phyloP scores from a whole-genome alignment of 2,113 vertebrate genomes.

The Gnathonemus echidnorhynchus region DNA sequence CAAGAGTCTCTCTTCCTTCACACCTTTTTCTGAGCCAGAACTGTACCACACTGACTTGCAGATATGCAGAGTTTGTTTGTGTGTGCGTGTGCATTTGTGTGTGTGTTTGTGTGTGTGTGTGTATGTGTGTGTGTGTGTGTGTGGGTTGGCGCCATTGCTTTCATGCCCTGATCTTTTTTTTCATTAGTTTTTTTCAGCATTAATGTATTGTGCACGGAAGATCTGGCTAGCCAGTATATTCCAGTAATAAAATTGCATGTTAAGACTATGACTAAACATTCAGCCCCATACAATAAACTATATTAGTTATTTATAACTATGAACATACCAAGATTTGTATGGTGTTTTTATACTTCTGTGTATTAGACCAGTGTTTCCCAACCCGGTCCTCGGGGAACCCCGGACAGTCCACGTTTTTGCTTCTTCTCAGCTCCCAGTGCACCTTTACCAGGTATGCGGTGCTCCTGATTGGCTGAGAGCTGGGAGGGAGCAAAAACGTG shows the following conservation, averaged over 20 bases:
- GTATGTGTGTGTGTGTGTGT: background rate
- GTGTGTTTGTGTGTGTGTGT: background rate
- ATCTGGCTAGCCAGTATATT: background rate
- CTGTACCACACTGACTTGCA: background rate
- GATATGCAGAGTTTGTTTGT: background rate
- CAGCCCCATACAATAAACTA: background rate
- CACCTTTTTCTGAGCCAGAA: background rate
- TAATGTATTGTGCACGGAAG: background rate
- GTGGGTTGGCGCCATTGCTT: background rate
- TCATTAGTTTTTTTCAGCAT: background rate
- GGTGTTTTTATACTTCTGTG: background rate
- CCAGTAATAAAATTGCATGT: background rate
- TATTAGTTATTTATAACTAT: background rate
- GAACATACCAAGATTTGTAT: background rate
- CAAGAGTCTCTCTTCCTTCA: background rate
- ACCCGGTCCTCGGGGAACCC: too few species aligned
- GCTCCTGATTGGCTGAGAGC: too few species aligned
- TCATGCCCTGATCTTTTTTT: background rate
- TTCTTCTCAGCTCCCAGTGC: too few species aligned
- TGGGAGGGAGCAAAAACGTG: too few species aligned
- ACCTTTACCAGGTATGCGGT: too few species aligned
- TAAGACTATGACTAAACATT: background rate
- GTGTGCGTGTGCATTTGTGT: background rate
- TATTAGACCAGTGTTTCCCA: background rate
- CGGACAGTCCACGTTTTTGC: too few species aligned